Conservation (phyloP, 2,888 invertebrate genomes). For the Podotricha telesiphe region DNA sequence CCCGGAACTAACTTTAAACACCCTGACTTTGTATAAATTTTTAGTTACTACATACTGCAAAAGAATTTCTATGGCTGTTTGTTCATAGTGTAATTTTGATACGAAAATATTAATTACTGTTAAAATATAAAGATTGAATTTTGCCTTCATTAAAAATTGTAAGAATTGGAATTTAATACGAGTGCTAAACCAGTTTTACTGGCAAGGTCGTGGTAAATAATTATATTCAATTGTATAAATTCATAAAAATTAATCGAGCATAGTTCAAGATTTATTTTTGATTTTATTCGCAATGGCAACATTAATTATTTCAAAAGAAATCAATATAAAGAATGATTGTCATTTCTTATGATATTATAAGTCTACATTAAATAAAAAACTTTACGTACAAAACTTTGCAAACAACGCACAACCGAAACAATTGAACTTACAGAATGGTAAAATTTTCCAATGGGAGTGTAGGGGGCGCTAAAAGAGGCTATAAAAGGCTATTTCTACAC, state of each 20-base stretch:
- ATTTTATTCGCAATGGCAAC: background rate
- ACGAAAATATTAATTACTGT: background rate
- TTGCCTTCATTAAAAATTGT: slow-evolving; percentile 35
- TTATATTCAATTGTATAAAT: slow-evolving; percentile 56
- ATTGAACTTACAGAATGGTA: no score
- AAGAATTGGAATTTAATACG: slow-evolving; percentile 61
- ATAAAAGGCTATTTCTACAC: no score
- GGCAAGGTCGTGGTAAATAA: slow-evolving; percentile 70
- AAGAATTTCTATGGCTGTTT: background rate
- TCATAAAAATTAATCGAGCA: slow-evolving; percentile 34
- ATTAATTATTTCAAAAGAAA: background rate
- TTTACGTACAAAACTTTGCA: no score
- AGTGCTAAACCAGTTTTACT: slow-evolving; percentile 74
- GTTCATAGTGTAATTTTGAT: background rate
- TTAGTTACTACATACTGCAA: slow-evolving; percentile 19
- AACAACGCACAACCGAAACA: no score
- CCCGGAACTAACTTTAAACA: slow-evolving; percentile 64
- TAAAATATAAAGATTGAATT: slow-evolving; percentile 19
- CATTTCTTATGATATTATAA: background rate
- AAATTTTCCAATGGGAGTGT: no score
- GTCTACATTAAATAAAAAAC: no score
- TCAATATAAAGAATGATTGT: background rate
- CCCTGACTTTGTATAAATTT: slow-evolving; percentile 25
- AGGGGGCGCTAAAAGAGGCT: no score
- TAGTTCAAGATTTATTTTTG: slow-evolving; percentile 6